Conservation (phyloP, 1,140 invertebrate genomes). For the Sinella curviseta region DNA sequence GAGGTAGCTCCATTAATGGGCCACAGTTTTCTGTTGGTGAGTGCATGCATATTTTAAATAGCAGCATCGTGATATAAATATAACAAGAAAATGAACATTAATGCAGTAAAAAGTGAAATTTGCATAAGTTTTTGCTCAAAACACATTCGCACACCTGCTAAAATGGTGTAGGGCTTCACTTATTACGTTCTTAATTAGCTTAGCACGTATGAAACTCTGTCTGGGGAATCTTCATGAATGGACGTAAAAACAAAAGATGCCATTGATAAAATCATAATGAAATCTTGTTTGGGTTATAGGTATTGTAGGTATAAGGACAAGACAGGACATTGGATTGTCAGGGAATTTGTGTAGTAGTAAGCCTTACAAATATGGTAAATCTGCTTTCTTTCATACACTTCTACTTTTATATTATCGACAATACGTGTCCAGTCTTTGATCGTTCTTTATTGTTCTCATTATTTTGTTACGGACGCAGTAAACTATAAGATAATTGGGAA, state of each 20-base stretch:
- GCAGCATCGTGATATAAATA: too few species aligned
- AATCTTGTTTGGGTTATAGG: not conserved
- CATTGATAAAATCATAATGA: not conserved
- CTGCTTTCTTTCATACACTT: too few species aligned
- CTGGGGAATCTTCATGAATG: not conserved
- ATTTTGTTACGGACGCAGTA: not conserved
- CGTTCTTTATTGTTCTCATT: not conserved
- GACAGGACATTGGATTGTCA: not conserved
- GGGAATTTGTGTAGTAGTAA: not conserved
- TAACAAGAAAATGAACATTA: not conserved
- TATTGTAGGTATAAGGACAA: not conserved
- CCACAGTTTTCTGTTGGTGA: too few species aligned
- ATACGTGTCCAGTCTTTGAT: not conserved
- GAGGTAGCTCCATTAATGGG: too few species aligned
- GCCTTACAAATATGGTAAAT: not conserved
- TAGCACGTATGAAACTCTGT: not conserved
- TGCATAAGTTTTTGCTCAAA: conserved; percentile 22
- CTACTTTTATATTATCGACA: not conserved
- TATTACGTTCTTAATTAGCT: conserved; percentile 7
- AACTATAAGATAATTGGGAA: not conserved
- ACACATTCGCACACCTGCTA: conserved; percentile 17
- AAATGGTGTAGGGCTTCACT: not conserved
- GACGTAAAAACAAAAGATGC: not conserved
- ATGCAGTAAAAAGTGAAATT: not conserved
- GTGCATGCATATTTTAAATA: too few species aligned